Evolutionary conservation across 2,113 vertebrate genomes (phyloP), one percentile per base, ranked within the genome.

Genomic region (Calypte anna): DNA sequence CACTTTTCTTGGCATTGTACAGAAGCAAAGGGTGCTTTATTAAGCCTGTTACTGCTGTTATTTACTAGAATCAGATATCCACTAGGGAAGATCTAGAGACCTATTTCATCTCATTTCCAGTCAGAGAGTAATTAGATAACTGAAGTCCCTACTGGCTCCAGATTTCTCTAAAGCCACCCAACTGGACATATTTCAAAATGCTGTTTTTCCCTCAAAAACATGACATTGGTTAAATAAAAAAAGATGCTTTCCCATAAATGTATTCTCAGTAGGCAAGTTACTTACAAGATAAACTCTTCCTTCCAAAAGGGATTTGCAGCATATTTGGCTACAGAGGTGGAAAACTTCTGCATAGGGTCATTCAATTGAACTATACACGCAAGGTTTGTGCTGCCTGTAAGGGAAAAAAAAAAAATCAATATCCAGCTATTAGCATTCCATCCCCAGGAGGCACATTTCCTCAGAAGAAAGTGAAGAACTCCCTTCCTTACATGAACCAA

Each of bases 221-320:
- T 90, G 18, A 36, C 4, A 3, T 3, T 38, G 54, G 6, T 84
- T 14, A 75, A 66, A 31, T 7, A 4, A 6, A 31, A 74, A 44
- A 74, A 43, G 4, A 40, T 30, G 62, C 9, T 73, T 76, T 44
- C 38, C 22, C 82, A 14, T 23, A 48, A 30, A 86, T 90, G 9
- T 24, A 48, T 36, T 84, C 12, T 38, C 30, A 59, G 72, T 12
- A 53, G 36, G 15, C 17, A 76, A 43, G 8, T 40, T 97, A 98
- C 99, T 98, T 97, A 99, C 99, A 99, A 99, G 84, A 98, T 97
- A 96, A 99, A 98, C 4, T 99, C 98, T 90, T 99, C 99, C 50
- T 99, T 98, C 99, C 99, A 99, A 40, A 96, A 88, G 84, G 98
- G 98, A 93, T 88, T 97, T 18, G 93, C 61, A 33, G 97, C 95